Evolutionary conservation across 30 jellyfish, hydroid and myxozoan genomes (phyloP), one percentile per base, ranked within the genome.

Genomic region (Cassiopea xamachana): DNA sequence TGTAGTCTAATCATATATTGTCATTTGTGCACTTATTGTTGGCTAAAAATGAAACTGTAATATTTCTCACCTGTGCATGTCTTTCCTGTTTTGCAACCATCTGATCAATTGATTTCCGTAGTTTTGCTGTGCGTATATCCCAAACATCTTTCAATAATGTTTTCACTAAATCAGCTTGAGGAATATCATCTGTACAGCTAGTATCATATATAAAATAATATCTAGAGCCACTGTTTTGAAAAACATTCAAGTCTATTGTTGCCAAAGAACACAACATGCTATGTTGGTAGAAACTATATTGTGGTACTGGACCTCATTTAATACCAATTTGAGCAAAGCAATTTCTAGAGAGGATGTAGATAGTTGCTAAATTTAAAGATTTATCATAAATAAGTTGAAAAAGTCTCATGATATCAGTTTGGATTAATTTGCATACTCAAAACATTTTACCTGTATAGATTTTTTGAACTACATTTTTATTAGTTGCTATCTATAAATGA

Each of bases 151-250:
- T 95, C 27, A 95, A 87, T 55, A 95, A 68, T 18, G 97, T 95
- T 68, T 96, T 91, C 68, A 90, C 94, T 68, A 87, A 89, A 72
- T 95, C 99, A 47, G 99, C 99, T 80, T 87, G 88, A 46, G 99
- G 99, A 49, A 95, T 91, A 79, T 95, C 98, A 81, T 91, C 99
- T 72, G 99, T 76, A 60, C 93, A 97, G 71, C 99, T 95, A 43
- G 43, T 78, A 64, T 64, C 43, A 13, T 5, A 64, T 17, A 64
- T 2, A 64, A 9, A 2, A 64, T 64, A 17, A 5, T 4, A 64
- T 17, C 8, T 7, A 64, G 15, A 7, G 2, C 7, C 12, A 3
- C 64, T 0, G 0, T 55, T 6, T 3, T 55, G 12, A 55, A 10
- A 3, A 55, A 55, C 64, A 55, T 3, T 3, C 64, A 55, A 55